Base-by-base conservation (phyloP, 2,113 vertebrate genomes). In the Carassius auratus region DNA sequence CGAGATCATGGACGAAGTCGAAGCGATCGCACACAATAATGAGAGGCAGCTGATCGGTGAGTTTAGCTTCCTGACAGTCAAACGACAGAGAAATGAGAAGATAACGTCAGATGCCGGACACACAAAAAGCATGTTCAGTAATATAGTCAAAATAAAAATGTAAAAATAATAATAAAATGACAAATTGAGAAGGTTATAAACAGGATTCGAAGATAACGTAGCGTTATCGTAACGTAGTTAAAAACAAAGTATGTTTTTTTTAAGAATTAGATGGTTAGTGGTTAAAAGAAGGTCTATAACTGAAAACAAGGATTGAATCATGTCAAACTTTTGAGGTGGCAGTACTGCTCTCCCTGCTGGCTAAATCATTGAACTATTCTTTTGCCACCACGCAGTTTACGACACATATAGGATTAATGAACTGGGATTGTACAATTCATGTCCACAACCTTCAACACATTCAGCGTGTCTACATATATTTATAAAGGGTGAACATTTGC, bases 21-120 rank as follows among this genome's bases (percentile, higher is more conserved):
- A 99, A 99, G 61, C 98, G 96, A 90, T 99, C 98, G 23, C 97
- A 99, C 21, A 99, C 98, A 9, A 99, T 99, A 92, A 99, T 99
- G 91, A 99, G 96, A 0, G 98, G 98, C 89, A 99, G 94, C 90
- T 99, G 98, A 93, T 99, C 97, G 26, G 97, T 99, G 89, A 99
- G 95, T 92, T 99, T 99, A 7, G 98, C 98, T 95, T 99, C 98
- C 98, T 99, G 93, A 15, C 81, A 80, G 84, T 92, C 62, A 83
- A 83, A 57, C 21, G 19, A 75, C 3, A 17, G 45, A 12, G 12
- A 19, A 83, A 38, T 61, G 9, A 1, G 45, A 89, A 57, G 19
- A 69, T 83, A 80, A 48, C 17, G 23, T 38, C 33, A 15, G 62
- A 50, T 50, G 2, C 19, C 9, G n/a, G 59, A 33, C 17, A n/a